Conservation (phyloP, 2,797 vertebrate genomes). For the Scyliorhinus canicula region DNA sequence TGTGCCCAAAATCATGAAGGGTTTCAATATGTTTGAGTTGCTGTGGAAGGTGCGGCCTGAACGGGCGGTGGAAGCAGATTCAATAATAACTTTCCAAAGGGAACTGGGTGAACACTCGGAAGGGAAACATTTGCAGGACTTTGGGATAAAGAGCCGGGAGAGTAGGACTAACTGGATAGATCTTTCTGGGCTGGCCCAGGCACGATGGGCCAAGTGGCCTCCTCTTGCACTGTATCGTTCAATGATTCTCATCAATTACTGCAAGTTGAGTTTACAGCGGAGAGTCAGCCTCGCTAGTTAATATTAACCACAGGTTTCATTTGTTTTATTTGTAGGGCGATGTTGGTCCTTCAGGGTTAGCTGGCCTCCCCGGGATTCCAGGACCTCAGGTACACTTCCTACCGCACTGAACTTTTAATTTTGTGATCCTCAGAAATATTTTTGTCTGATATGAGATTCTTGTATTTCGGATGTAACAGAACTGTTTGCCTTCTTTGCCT, state of each 20-base stretch:
- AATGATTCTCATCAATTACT: not conserved
- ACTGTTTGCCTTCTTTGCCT: not conserved
- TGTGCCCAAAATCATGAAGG: too few species aligned
- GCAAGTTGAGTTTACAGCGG: not conserved
- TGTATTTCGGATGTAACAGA: not conserved
- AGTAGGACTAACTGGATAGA: too few species aligned
- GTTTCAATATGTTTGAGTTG: not conserved
- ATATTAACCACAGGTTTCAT: not conserved
- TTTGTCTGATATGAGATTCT: not conserved
- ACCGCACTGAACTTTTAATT: not conserved
- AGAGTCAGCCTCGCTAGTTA: not conserved
- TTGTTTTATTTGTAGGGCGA: conserved; percentile 64
- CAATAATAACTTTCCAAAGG: too few species aligned
- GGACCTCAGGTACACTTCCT: conserved; percentile 73
- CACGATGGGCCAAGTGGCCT: too few species aligned
- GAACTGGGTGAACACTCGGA: too few species aligned
- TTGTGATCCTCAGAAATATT: conserved; percentile 41
- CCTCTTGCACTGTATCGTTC: too few species aligned
- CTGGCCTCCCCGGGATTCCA: conserved; percentile 73
- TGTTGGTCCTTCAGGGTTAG: conserved; percentile 67
- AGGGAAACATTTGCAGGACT: too few species aligned
- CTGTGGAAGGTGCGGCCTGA: not conserved
- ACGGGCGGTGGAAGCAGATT: too few species aligned
- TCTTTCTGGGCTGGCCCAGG: too few species aligned
- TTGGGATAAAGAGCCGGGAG: too few species aligned